These are phyloP conservation scores for Gallinago media DNA, from an alignment of 2,113 vertebrate genomes.

Conservation along the genomic window DNA sequence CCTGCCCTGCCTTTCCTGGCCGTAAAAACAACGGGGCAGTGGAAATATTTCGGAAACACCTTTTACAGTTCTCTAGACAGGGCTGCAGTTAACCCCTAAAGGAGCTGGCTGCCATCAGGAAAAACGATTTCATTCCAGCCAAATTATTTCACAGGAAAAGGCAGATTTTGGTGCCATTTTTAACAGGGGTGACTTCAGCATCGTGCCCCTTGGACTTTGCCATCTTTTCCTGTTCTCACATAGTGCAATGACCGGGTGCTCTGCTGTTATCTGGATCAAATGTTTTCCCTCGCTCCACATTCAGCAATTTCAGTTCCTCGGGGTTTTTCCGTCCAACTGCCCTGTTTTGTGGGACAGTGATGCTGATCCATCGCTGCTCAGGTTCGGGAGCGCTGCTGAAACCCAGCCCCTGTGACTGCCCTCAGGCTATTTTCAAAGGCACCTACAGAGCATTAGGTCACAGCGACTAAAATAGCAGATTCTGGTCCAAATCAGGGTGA, in stretches of 20 bases:
- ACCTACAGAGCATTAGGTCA: slow-evolving; percentile 44
- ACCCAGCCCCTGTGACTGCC: background rate
- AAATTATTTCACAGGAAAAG: slow-evolving; percentile 13
- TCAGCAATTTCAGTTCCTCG: background rate
- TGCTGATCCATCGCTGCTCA: rapidly evolving
- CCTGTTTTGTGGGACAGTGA: background rate
- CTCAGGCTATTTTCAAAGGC: background rate
- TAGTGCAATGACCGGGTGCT: rapidly evolving
- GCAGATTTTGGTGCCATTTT: background rate
- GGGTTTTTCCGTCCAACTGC: background rate
- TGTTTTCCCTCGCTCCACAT: rapidly evolving
- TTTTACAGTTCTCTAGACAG: slow-evolving; percentile 39
- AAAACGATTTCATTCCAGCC: background rate
- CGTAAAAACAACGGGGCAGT: slow-evolving; percentile 35
- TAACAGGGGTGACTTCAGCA: background rate
- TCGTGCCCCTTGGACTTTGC: background rate
- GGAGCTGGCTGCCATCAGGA: slow-evolving; percentile 17
- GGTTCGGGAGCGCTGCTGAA: background rate
- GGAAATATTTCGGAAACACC: slow-evolving; percentile 64
- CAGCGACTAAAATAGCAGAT: slow-evolving; percentile 33
- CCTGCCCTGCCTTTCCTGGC: slow-evolving; percentile 62
- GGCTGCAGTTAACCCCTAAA: slow-evolving; percentile 56
- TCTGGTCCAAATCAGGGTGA: background rate
- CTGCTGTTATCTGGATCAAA: background rate
- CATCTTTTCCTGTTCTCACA: background rate